Evolutionary conservation across 2,888 invertebrate species (phyloP).

Genomic region (Villa cingulata): DNA sequence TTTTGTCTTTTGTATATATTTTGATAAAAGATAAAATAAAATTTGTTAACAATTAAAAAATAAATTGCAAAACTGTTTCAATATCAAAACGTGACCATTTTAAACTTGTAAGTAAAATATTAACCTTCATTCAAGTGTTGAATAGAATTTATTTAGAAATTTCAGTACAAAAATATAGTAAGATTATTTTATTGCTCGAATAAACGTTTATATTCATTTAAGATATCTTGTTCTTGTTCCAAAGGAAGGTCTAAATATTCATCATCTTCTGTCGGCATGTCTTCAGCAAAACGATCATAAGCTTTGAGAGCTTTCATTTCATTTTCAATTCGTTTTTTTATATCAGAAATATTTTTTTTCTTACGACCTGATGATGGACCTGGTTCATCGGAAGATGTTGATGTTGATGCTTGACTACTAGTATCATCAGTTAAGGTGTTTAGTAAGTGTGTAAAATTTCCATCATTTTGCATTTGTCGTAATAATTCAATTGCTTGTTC

Average conservation of each 20-base stretch:
- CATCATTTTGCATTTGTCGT: conserved; percentile 27
- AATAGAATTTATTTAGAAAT: too few species aligned
- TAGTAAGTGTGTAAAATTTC: conserved; percentile 13
- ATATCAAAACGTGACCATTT: too few species aligned
- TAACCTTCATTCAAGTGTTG: too few species aligned
- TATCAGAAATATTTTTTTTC: conserved; percentile 6
- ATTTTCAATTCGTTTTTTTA: conserved; percentile 20
- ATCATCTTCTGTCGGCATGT: conserved; percentile 45
- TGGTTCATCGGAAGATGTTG: background rate
- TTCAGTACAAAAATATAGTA: too few species aligned
- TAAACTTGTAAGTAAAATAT: too few species aligned
- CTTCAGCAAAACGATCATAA: conserved; percentile 44
- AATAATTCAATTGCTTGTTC: conserved; percentile 46
- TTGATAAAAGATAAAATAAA: too few species aligned
- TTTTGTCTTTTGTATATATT: too few species aligned
- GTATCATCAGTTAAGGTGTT: background rate
- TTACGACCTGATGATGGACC: conserved; percentile 18
- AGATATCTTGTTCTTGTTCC: conserved; percentile 52
- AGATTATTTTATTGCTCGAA: background rate
- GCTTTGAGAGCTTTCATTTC: conserved; percentile 36
- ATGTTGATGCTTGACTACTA: background rate
- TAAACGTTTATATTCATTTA: conserved; percentile 45
- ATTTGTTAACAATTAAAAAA: too few species aligned
- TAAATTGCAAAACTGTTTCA: too few species aligned
- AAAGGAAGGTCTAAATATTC: conserved; percentile 61